Base-by-base conservation (phyloP, 2,113 vertebrate genomes). In the Natator depressus region DNA sequence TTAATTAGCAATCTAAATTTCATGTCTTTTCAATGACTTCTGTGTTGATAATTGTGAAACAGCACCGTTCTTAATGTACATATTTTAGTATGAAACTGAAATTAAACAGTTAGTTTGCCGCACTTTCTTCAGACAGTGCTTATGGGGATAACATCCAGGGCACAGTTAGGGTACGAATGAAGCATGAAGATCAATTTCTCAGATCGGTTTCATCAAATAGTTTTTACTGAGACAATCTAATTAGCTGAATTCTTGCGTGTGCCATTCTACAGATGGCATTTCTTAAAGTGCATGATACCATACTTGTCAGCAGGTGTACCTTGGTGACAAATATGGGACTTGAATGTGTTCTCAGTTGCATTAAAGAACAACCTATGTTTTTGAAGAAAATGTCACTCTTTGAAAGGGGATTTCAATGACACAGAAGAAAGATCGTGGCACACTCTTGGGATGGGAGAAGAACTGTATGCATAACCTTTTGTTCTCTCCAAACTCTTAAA, bases 121-220 rank as follows among this genome's bases (percentile, higher is more conserved):
- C 51, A 17, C 88, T 87, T 94, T 82, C 92, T 87, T 88, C 97
- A 97, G 96, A 94, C 95, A 94, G 94, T 98, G 98, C 98, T 98
- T 95, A 94, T 79, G 95, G 97, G 97, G 98, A 97, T 96, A 98
- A 98, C 98, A 97, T 98, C 97, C 89, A 53, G 97, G 96, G 98
- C 98, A 98, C 93, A 80, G 85, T 93, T 97, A 97, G 97, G 97
- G 97, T 98, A 97, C 96, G 95, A 98, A 97, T 98, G 98, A 97
- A 98, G 96, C 98, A 97, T 98, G 97, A 98, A 98, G 97, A 98
- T 98, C 97, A 98, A 97, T 98, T 98, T 98, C 95, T 92, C 97
- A 95, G 98, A 98, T 98, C 97, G 98, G 97, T 97, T 97, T 98
- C 97, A 97, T 98, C 97, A 97, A 96, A 98, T 98, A 96, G 98